Base-by-base conservation (phyloP, 1,140 invertebrate genomes). In the Planococcus citri region DNA sequence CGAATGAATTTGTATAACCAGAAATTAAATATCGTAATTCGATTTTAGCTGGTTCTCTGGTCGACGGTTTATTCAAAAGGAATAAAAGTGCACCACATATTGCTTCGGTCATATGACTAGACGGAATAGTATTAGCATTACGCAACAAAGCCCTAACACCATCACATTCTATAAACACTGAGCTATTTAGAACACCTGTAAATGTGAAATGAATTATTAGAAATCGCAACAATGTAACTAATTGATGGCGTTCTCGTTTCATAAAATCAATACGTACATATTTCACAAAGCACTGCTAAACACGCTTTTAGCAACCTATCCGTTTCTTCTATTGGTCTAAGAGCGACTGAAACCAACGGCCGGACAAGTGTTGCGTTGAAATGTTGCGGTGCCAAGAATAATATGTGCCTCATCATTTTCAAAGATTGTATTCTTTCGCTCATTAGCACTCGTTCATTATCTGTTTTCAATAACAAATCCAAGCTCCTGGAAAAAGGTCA, bases 371-470 rank as follows among this genome's bases (percentile, higher is more conserved):
- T 25, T 25, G 10, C 22, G 22, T 20, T 64, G 25, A 64, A 64
- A 64, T 64, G 60, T 20, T 64, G 60, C 17, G 60, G 60, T 24
- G 60, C 60, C 24, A 64, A 24, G 60, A 14, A 64, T 12, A 64
- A 25, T 22, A 64, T 64, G 20, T 64, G 60, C 22, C 60, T 64
- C 20, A 90, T 86, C 20, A 97, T 82, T 75, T 92, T 85, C 71
- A 96, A 79, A 0, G 92, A 92, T 80, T 97, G 93, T 57, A 95
- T 84, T 27, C 94, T 83, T 78, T 97, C 94, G 71, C 89, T 85
- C 60, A 64, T 64, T 64, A 64, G 17, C 9, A 64, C 60, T 25
- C 60, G 21, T 75, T 94, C 90, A 78, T 95, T 95, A 73, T 90
- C 81, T 20, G 60, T 25, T 64, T 64, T 64, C 4, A 84, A 84